A percentile compares a stretch with the other conserved stretches of the same genome.
Conservation (phyloP, 2,797 vertebrate genomes). For the Coccyzus lansbergi region DNA sequence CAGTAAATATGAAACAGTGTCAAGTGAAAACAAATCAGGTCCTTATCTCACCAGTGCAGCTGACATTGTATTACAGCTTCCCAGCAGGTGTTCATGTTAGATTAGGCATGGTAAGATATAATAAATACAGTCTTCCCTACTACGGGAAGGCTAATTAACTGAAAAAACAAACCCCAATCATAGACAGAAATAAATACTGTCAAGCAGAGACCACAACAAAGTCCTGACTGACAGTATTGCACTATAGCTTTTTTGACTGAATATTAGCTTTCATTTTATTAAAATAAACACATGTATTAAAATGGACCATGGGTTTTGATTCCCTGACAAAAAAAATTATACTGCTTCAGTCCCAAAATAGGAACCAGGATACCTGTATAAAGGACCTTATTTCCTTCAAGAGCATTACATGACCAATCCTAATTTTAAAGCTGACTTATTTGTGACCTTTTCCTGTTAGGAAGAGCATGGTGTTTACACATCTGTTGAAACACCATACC, state of each 20-base stretch:
- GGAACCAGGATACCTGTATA: background rate
- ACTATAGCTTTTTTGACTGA: background rate
- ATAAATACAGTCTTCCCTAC: slow-evolving; percentile 23
- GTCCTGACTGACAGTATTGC: background rate
- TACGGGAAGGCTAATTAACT: slow-evolving; percentile 17
- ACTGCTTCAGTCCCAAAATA: slow-evolving; percentile 15
- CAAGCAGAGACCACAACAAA: background rate
- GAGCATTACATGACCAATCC: background rate
- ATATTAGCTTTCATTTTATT: background rate
- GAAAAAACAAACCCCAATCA: slow-evolving; percentile 22
- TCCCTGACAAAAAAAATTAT: background rate
- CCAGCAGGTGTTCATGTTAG: slow-evolving; percentile 29
- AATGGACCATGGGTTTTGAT: background rate
- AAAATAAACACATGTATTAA: slow-evolving; percentile 6
- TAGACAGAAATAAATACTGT: background rate
- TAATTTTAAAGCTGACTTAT: slow-evolving; percentile 26
- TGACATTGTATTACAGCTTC: slow-evolving; percentile 11
- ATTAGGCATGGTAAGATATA: slow-evolving; percentile 10
- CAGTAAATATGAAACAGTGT: slow-evolving; percentile 33
- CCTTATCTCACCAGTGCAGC: slow-evolving; percentile 23
- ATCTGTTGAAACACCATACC: slow-evolving; percentile 10
- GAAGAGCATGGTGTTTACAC: background rate
- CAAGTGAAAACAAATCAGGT: slow-evolving; percentile 33
- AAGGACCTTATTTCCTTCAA: background rate
- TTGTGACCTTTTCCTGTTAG: slow-evolving; percentile 37